Evolutionary conservation across 2,797 vertebrate genomes (phyloP), one percentile per base, ranked within the genome.

Genomic region (Enteromius fasciolatus): DNA sequence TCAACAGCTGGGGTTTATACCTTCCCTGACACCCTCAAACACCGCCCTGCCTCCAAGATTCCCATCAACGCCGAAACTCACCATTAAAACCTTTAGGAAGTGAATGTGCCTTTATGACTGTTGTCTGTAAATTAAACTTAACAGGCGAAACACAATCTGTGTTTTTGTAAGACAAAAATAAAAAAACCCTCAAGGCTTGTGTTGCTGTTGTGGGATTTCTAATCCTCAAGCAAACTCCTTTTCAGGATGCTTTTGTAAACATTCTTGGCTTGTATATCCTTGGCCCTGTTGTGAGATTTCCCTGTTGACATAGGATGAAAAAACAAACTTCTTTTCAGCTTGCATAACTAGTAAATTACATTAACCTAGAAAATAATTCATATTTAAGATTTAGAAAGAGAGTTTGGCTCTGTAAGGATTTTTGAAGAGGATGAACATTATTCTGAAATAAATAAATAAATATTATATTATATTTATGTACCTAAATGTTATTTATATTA

Each of bases 1-100:
- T 50, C 67, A 86, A 86, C 86, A 88, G 89, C 87, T 87, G 88
- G 63, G 39, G 77, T 83, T 86, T 83, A 77, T 57, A 66, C n/a
- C 64, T 52, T 72, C 80, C 41, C 63, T 10, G 14, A 77, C 61
- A 68, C 74, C 66, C 81, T 52, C 69, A 74, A 23, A 63, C 44
- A 41, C n/a, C 0, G 8, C 50, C 8, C 46, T 70, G 73, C 48
- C 14, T 28, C 66, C 33, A 72, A 33, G 15, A 39, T 28, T 44
- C 59, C 36, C 72, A 41, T 15, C 4, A 64, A 39, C 12, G 25
- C 18, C 31, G 4, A 28, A 59, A 76, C 36, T 36, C 41, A 5
- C 72, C 75, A 18, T 10, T 70, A 25, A 23, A 73, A 63, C 54
- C 36, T 64, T 63, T 33, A 59, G 41, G 18, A 33, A 61, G 52